Base-by-base conservation (phyloP, 2,797 vertebrate genomes). In the Salarias fasciatus region DNA sequence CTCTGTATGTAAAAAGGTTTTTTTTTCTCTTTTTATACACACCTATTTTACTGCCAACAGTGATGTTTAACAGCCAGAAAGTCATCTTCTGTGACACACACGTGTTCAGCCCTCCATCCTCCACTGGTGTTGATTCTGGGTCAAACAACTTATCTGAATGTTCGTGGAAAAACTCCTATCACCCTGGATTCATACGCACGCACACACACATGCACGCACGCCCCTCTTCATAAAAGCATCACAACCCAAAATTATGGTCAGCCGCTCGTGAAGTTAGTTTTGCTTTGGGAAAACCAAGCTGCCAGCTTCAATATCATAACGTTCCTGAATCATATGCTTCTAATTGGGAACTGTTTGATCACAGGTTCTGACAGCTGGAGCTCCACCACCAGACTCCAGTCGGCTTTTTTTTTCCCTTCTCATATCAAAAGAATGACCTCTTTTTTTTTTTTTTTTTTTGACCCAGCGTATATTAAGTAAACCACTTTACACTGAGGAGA, bases 231-330 rank as follows among this genome's bases (percentile, higher is more conserved):
- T 63, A 64, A 72, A 80, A 73, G 71, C 76, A 72, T 70, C 68
- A 62, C 69, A 92, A 85, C 89, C 88, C 82, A 50, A 86, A 92
- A 93, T 94, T 92, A 92, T 93, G 90, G 90, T 93, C 84, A 89
- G 89, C 86, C 84, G 62, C 90, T 82, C 80, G 83, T 91, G 78
- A 91, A 92, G 90, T 92, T 86, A 90, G 89, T 91, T 92, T 92
- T 91, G 84, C 89, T 91, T 90, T 24, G 85, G 80, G 88, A 88
- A 89, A 92, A 89, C 90, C 92, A 67, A 90, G 77, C 88, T 89
- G 90, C 91, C 91, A 88, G 92, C 85, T 91, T 92, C 87, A 93
- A 93, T 91, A 93, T 91, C 82, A 87, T 88, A 88, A 92, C 88
- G 90, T 88, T 82, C 81, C 83, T 82, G 91, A 93, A 93, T 93